Evolutionary conservation across 2,888 invertebrate species (phyloP).

Genomic region (Coenonympha arcania): DNA sequence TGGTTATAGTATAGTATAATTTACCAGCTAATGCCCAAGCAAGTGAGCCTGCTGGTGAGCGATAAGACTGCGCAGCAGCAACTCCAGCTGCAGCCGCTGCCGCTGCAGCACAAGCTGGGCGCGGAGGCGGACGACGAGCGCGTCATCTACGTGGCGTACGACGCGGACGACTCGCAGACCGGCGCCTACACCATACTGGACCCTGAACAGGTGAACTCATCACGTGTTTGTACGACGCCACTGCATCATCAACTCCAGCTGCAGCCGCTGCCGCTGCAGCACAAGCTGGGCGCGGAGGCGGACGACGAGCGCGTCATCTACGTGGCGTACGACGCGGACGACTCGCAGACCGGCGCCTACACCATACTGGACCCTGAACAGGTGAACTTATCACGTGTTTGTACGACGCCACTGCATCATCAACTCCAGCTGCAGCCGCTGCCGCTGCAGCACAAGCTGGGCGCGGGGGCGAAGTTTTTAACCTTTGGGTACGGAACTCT

Average conservation of each 20-base stretch:
- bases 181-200: conserved; percentile 49
- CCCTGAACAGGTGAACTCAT: conserved; percentile 42
- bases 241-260: conserved; percentile 9
- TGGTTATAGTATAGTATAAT: too few species aligned
- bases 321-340: conserved; percentile 60
- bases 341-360: conserved; percentile 39
- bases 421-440: conserved; percentile 11
- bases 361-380: conserved; percentile 51
- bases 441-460: conserved; percentile 20
- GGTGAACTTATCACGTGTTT: conserved; percentile 30
- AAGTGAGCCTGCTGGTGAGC: conserved; percentile 50
- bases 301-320: conserved; percentile 53
- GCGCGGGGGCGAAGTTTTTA: conserved; percentile 22
- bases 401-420: conserved; percentile 25
- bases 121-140: conserved; percentile 35
- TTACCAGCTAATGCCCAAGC: conserved; percentile 39
- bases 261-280: conserved; percentile 9
- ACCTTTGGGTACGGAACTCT: too few species aligned
- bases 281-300: conserved; percentile 23
- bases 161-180: conserved; percentile 43
- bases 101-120: conserved; percentile 18
- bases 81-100: conserved; percentile 11
- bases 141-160: conserved; percentile 65
- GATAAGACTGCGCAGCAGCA: conserved; percentile 24
- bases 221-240: conserved; percentile 24